Conservation (phyloP, 1,140 invertebrate genomes). For the Mylabris phalerata region DNA sequence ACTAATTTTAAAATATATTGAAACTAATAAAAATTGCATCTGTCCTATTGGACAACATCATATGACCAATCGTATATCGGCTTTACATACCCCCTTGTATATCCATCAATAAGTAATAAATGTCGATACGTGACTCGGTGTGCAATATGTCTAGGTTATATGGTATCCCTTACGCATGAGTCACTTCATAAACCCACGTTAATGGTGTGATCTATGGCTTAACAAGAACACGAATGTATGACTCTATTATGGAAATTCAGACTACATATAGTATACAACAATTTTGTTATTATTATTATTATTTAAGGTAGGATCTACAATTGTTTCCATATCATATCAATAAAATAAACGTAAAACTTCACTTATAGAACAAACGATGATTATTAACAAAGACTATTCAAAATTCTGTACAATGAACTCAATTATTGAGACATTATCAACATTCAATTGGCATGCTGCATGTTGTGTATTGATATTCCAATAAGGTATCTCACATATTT, state of each 20-base stretch:
- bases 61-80: slow-evolving; percentile 13
- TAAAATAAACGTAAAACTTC: background rate
- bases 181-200: slow-evolving; percentile 27
- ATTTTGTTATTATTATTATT: background rate
- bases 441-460: no score
- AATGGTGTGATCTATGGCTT: slow-evolving; percentile 18
- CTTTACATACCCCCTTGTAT: background rate
- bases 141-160: slow-evolving; percentile 26
- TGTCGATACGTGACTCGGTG: slow-evolving; percentile 18
- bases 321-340: background rate
- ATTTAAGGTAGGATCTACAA: background rate
- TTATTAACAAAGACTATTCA: background rate
- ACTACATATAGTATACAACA: background rate
- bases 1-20: slow-evolving; percentile 21
- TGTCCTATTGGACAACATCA: slow-evolving; percentile 17
- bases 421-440: no score
- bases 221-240: slow-evolving; percentile 20
- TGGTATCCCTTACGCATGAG: slow-evolving; percentile 25
- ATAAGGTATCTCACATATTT: no score
- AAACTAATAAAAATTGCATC: slow-evolving; percentile 24
- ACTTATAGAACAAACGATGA: no score
- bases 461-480: no score
- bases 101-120: slow-evolving; percentile 23
- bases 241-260: slow-evolving; percentile 28
- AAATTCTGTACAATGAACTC: no score